Evolutionary conservation across 2,797 vertebrate genomes (phyloP).

Genomic region (Tapirus indicus): DNA sequence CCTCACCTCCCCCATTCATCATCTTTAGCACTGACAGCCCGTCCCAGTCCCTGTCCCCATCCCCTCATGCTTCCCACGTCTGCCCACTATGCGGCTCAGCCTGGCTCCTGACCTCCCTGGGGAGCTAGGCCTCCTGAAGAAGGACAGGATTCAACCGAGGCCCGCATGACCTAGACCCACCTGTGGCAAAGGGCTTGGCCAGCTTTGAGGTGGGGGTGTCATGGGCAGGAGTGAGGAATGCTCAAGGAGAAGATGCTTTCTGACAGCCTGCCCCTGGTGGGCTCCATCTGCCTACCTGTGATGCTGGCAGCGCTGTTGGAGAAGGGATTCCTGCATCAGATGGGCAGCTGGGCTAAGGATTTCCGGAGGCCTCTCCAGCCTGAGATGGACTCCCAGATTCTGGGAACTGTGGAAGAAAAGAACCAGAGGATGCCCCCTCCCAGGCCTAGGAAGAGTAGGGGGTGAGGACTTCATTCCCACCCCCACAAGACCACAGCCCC

Average conservation of each 20-base stretch:
- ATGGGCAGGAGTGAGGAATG: not conserved
- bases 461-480: constrained; percentile 62
- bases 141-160: not conserved
- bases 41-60: constrained; percentile 78
- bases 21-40: constrained; percentile 99
- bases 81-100: constrained; percentile 61
- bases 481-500: constrained; percentile 69
- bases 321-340: not conserved
- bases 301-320: not conserved
- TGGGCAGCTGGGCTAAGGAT: not conserved
- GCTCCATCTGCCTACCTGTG: not conserved
- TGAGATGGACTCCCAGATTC: constrained; percentile 14
- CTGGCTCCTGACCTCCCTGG: constrained; percentile 51
- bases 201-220: not conserved
- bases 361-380: not conserved
- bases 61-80: constrained; percentile 66
- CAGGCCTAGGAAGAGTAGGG: constrained; percentile 7
- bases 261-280: not conserved
- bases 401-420: constrained; percentile 19
- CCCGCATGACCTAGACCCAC: constrained; percentile 2
- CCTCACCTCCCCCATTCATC: constrained; percentile 98
- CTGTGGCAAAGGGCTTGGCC: constrained; percentile 63
- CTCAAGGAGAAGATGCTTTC: not conserved
- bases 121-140: constrained; percentile 1
- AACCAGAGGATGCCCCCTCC: constrained; percentile 15